Base-by-base conservation (phyloP, 2,888 invertebrate genomes). In the Hydraecia micacea region DNA sequence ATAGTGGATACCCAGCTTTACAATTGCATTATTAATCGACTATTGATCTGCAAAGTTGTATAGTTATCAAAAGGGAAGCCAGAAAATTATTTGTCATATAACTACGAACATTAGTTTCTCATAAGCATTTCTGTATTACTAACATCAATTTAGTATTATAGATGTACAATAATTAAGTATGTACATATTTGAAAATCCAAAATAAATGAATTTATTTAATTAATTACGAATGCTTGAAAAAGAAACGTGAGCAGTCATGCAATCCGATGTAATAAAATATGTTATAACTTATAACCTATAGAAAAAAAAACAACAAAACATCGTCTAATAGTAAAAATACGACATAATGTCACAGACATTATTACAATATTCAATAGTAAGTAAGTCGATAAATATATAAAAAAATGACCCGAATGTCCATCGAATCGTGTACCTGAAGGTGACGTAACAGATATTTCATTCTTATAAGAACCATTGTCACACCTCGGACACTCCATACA, bases 391-490 rank as follows among this genome's bases (percentile, higher is more conserved):
- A 73, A 73, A 58, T 70, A 28, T 25, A 58, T 15, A 15, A 25
- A 85, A 81, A 84, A 86, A 49, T 78, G 87, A 75, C 85, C 85
- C 80, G 58, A 77, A 78, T 87, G 55, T 76, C 32, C 68, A 66
- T 75, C 63, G 46, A 73, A 49, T 49, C 74, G 87, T 79, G 62
- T 42, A 62, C 15, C 15, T 73, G 71, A 72, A 71, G 75, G 79
- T 86, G 72, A 80, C 52, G 84, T 25, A 86, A 86, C 42, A 5
- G 6, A 21, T 39, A 25, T 71, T 80, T 78, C 49, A 55, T 78
- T 76, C 52, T 75, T 63, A 55, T 52, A 25, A 76, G 60, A 78
- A 52, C 49, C 39, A 83, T 86, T 86, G 73, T 32, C 32, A 32
- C 32, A 32, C 32, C 32, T 32, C 32, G 32, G 32, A 32, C 32